Percentiles rank a stretch among this genome's conserved stretches.
phyloP scores from a whole-genome alignment of 2,888 invertebrate genomes.

The Hanleya hanleyi region DNA sequence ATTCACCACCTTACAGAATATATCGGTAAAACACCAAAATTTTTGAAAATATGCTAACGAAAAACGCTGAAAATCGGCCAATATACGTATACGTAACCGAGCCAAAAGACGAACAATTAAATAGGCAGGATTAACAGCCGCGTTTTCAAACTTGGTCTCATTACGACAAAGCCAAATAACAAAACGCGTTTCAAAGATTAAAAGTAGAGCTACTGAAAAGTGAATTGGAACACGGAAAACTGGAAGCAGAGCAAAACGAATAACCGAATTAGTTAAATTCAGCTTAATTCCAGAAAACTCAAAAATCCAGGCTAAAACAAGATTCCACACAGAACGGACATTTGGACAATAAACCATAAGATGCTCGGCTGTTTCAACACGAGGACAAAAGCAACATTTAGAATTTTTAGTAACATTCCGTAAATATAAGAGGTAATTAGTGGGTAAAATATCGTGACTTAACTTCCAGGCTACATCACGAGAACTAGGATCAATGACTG shows the following conservation, averaged over 20 bases:
- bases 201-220: background rate
- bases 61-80: background rate
- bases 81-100: background rate
- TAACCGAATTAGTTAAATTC: background rate
- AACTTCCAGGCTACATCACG: too few relatives aligned
- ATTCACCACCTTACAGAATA: too few relatives aligned
- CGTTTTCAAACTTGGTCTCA: background rate
- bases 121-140: background rate
- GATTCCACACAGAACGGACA: background rate
- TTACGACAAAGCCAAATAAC: background rate
- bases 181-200: background rate
- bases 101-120: background rate
- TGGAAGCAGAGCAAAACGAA: background rate
- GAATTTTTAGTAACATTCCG: background rate
- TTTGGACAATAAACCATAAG: background rate
- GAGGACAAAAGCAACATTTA: background rate
- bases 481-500: too few relatives aligned
- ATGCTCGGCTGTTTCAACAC: background rate
- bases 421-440: background rate
- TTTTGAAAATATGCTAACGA: too few relatives aligned
- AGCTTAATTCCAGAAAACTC: background rate
- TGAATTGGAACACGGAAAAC: too few relatives aligned
- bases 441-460: background rate
- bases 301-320: background rate
- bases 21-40: background rate